Conservation (phyloP, 2,113 vertebrate genomes). For the Toxostoma redivivum region DNA sequence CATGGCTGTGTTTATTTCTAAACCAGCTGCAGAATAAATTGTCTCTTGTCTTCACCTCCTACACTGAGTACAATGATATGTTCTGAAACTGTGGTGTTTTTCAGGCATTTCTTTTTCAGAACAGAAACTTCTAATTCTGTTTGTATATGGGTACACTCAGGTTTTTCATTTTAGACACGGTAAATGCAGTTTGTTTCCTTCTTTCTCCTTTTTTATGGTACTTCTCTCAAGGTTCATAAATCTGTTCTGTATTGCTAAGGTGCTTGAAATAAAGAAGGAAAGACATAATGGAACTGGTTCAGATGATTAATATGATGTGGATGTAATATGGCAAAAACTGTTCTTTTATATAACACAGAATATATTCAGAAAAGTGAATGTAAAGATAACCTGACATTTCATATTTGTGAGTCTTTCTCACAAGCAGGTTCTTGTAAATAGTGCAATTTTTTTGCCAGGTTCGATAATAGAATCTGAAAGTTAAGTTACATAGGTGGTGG, state of each 20-base stretch:
- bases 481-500: neutral
- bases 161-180: neutral
- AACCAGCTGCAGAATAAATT: conserved; percentile 83
- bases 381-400: conserved; percentile 1
- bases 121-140: conserved; percentile 73
- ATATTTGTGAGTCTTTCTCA: neutral
- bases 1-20: conserved; percentile 78
- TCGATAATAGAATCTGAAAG: neutral
- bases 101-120: conserved; percentile 62
- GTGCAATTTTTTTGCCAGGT: neutral
- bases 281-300: neutral
- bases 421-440: conserved; percentile 4
- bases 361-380: conserved; percentile 1
- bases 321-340: conserved; percentile 12
- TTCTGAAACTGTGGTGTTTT: conserved; percentile 70
- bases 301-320: conserved; percentile 2
- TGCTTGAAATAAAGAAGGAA: neutral
- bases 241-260: neutral
- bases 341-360: neutral
- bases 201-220: neutral
- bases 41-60: conserved; percentile 82
- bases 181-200: neutral
- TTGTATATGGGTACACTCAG: conserved; percentile 55
- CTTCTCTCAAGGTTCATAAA: neutral
- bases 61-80: conserved; percentile 72